Evolutionary conservation across 2,888 invertebrate genomes (phyloP), one percentile per base, ranked within the genome.

Genomic region (Linyphia triangularis): DNA sequence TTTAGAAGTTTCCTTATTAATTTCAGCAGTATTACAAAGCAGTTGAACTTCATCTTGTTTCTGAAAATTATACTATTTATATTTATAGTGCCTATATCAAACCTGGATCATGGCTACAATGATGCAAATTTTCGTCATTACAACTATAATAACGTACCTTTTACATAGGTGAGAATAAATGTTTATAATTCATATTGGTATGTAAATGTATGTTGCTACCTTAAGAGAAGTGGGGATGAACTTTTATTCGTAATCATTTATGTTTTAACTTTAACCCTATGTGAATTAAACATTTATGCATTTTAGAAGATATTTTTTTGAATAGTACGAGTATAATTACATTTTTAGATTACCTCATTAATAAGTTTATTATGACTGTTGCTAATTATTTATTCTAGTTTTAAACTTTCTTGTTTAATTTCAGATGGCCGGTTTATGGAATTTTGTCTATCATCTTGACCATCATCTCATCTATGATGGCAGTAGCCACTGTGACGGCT

Each of bases 101-200:
- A 88, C 84, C 16, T 90, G 89, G 89, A 73, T 90, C 16, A 24
- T 90, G 24, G 88, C 89, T 51, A 79, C 85, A 1, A 85, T 84
- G 30, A 84, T 90, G 84, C 89, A 90, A 43, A 67, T 90, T n/a
- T 83, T 88, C 59, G 4, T 88, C 0, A 40, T 89, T 5, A 85
- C 89, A 22, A 30, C 89, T 7, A 22, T 78, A 7, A 19, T 90
- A 7, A 67, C 89, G 2, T 89, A 59, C 16, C 1, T 83, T 19
- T 26, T 90, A n/a, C 33, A 81, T 59, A 84, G 88, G 89, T 90
- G 65, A 83, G 24, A 5, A 16, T 1, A 26, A 43, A 22, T 57
- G 9, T 1, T 10, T 40, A 40, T 40, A 1, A 40, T 1, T 10
- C 7, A 40, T 40, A 40, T 40, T 40, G 7, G 0, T 13, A 1